These are phyloP conservation scores for Enhydra lutris DNA, from an alignment of 2,113 vertebrate genomes.

Conservation along the genomic window DNA sequence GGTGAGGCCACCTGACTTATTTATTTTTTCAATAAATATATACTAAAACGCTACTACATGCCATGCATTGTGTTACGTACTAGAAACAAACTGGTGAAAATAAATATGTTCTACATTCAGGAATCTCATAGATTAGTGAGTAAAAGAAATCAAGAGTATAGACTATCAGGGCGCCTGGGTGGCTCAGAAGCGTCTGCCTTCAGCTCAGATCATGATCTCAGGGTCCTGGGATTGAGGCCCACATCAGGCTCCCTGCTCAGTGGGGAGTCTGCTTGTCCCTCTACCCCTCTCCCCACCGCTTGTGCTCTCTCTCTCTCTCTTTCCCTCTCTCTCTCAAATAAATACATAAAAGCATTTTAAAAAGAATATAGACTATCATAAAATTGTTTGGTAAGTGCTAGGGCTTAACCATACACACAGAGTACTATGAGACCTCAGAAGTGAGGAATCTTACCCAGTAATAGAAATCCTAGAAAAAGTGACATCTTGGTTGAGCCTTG, in stretches of 20 bases:
- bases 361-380: not conserved
- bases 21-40: not conserved
- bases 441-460: not conserved
- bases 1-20: not conserved
- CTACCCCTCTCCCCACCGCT: too few species aligned
- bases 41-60: not conserved
- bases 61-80: not conserved
- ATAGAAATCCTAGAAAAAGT: not conserved
- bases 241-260: too few species aligned
- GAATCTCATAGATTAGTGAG: not conserved
- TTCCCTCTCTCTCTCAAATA: too few species aligned
- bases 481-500: not conserved
- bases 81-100: not conserved
- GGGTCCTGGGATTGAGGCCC: too few species aligned
- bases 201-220: too few species aligned
- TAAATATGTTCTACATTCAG: not conserved
- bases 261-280: too few species aligned
- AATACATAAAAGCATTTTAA: too few species aligned
- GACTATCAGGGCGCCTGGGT: too few species aligned
- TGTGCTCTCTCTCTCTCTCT: too few species aligned
- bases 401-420: not conserved
- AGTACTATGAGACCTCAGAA: not conserved
- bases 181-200: too few species aligned
- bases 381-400: not conserved
- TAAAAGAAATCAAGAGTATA: not conserved